Conservation (phyloP, 2,888 invertebrate genomes). For the Mythimna ferrago region DNA sequence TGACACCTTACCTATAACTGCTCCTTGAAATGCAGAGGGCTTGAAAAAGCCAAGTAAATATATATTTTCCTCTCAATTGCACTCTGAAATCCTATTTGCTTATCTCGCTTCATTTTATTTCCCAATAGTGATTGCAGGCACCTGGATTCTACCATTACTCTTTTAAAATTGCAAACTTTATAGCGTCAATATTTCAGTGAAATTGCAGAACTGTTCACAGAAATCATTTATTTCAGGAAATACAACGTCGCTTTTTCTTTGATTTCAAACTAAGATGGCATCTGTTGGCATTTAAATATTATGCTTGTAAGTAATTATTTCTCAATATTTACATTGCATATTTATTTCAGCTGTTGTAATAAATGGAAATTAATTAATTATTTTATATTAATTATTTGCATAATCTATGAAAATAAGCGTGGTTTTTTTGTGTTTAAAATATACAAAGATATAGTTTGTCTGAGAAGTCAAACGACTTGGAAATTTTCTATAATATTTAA, state of each 20-base stretch:
- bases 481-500: too few species aligned
- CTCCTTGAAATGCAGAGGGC: constrained; percentile 12
- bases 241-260: constrained; percentile 50
- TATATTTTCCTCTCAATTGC: constrained; percentile 59
- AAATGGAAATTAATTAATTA: neutral
- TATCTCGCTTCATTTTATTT: constrained; percentile 80
- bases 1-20: neutral
- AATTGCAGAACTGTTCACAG: constrained; percentile 76
- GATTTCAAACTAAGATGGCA: constrained; percentile 40
- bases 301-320: constrained; percentile 3
- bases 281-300: constrained; percentile 29
- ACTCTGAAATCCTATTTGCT: constrained; percentile 68
- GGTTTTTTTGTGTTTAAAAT: too few species aligned
- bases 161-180: constrained; percentile 84
- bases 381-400: neutral
- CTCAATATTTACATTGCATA: too few species aligned
- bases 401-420: neutral
- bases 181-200: constrained; percentile 81
- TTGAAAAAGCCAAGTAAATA: constrained; percentile 44
- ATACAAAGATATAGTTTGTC: too few species aligned
- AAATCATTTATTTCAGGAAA: constrained; percentile 74
- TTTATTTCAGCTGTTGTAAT: neutral
- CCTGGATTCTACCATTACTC: constrained; percentile 83
- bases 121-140: constrained; percentile 82
- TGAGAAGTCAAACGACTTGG: too few species aligned